phyloP scores from a whole-genome alignment of 2,113 vertebrate species.

The Talpa occidentalis region DNA sequence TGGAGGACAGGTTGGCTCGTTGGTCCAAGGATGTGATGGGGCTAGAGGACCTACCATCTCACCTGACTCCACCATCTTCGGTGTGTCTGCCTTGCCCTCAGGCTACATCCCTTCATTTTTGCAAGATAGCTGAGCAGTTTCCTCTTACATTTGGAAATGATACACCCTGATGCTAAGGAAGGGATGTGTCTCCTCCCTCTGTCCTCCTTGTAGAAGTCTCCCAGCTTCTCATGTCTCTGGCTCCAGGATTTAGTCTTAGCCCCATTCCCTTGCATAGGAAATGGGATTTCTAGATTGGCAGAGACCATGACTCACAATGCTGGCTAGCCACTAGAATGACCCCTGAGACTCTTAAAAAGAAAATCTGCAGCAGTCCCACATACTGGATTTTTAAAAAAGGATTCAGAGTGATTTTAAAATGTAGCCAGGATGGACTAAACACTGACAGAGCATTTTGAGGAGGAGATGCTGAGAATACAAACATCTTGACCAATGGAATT shows the following conservation, averaged over 20 bases:
- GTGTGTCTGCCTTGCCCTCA: rapidly evolving
- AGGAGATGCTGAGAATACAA: not conserved
- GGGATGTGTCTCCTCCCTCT: not conserved
- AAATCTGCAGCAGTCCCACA: not conserved
- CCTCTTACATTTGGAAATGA: not conserved
- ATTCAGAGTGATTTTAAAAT: not conserved
- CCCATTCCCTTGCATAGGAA: not conserved
- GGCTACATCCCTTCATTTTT: not conserved
- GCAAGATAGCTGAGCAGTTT: not conserved
- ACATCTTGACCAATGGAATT: not conserved
- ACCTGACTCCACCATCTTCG: not conserved
- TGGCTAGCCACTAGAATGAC: not conserved
- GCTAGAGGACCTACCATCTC: not conserved
- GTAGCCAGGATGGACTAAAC: not conserved
- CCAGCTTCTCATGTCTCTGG: not conserved
- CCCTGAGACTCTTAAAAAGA: not conserved
- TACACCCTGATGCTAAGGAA: not conserved
- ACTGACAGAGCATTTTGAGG: not conserved
- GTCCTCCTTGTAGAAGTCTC: not conserved
- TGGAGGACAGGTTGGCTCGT: not conserved
- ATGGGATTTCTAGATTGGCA: not conserved
- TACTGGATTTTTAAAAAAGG: not conserved
- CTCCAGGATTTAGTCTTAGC: not conserved
- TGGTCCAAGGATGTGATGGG: not conserved
- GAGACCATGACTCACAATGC: not conserved